A percentile compares a stretch with the other conserved stretches of the same genome.
These are phyloP conservation scores for Acanthosepion pharaonis DNA, from an alignment of 2,888 invertebrate genomes.

Conservation along the genomic window DNA sequence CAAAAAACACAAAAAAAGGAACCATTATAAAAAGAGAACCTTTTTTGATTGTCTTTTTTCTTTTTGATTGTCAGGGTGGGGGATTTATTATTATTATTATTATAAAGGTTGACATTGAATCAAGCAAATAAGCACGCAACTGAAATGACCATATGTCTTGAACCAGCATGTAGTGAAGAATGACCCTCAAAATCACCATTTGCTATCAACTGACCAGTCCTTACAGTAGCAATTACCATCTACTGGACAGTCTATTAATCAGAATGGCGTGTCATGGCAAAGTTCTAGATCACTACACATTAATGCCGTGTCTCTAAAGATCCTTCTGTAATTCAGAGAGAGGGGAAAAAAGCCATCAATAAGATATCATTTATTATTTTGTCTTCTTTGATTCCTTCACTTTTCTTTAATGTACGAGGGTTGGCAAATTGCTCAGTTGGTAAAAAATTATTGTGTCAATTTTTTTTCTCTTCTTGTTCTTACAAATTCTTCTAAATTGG, in stretches of 20 bases:
- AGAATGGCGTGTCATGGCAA: background rate
- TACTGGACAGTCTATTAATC: background rate
- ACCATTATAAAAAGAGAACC: background rate
- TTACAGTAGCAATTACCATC: slow-evolving; percentile 33
- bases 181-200: background rate
- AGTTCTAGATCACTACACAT: background rate
- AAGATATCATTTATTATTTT: no score
- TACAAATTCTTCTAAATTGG: no score
- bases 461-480: no score
- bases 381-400: no score
- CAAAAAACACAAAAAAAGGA: background rate
- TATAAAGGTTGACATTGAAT: background rate
- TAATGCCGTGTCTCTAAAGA: background rate
- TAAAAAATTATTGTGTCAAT: no score
- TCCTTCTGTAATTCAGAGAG: background rate
- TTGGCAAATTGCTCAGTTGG: no score
- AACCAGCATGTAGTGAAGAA: background rate
- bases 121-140: background rate
- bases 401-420: no score
- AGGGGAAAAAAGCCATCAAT: background rate
- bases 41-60: background rate
- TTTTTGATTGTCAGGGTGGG: background rate
- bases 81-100: background rate
- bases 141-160: background rate
- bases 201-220: background rate